phyloP scores from a whole-genome alignment of 2,797 vertebrate genomes.

The Lemur catta region DNA sequence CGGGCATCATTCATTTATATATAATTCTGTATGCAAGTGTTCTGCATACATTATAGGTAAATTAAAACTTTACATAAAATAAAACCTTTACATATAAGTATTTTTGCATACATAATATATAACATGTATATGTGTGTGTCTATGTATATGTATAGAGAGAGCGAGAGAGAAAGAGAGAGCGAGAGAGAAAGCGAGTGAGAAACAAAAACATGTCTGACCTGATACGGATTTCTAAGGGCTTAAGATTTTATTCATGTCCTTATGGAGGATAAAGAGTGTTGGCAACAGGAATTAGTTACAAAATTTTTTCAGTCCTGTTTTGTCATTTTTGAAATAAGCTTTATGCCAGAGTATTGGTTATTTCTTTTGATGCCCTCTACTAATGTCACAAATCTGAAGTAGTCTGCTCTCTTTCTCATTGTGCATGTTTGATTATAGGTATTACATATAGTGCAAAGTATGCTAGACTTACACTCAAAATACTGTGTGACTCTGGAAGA shows the following conservation, averaged over 20 bases:
- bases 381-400: not conserved
- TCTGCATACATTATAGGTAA: not conserved
- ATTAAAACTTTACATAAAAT: not conserved
- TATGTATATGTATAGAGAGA: not conserved
- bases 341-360: not conserved
- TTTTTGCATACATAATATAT: not conserved
- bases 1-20: not conserved
- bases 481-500: not conserved
- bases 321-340: conserved; percentile 15
- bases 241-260: not conserved
- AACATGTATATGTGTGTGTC: not conserved
- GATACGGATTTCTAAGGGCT: not conserved
- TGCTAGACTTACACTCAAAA: not conserved
- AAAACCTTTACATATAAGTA: not conserved
- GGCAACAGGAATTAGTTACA: conserved; percentile 27
- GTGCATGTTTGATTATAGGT: not conserved
- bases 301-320: not conserved
- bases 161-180: not conserved
- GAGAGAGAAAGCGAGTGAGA: not conserved
- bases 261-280: not conserved
- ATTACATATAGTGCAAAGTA: not conserved
- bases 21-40: not conserved
- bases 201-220: not conserved
- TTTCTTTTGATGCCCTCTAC: not conserved
- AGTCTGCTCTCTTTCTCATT: not conserved